Evolutionary conservation across 2,113 vertebrate species (phyloP).

Genomic region (Oreochromis aureus): DNA sequence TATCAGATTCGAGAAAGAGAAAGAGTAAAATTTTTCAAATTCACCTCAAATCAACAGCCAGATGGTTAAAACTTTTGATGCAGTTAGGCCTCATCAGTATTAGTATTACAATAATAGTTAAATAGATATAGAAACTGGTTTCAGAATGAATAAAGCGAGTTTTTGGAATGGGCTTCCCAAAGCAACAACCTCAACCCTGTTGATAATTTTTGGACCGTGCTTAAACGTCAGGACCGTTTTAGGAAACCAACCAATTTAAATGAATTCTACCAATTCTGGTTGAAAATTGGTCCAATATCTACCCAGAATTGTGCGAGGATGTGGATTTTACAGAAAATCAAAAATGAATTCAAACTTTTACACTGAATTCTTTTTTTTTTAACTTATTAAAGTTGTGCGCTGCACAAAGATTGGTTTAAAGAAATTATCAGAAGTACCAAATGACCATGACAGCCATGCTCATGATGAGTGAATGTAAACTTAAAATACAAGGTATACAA

Average conservation of each 20-base stretch:
- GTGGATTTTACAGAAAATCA: not conserved
- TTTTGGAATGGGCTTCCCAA: not conserved
- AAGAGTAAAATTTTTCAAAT: not conserved
- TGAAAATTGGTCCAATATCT: not conserved
- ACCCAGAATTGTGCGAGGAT: not conserved
- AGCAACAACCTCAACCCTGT: not conserved
- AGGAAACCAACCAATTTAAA: not conserved
- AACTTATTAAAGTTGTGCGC: not conserved
- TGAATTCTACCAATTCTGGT: not conserved
- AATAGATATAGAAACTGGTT: not conserved
- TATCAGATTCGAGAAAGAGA: rapidly evolving
- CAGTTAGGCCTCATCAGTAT: not conserved
- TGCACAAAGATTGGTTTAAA: not conserved
- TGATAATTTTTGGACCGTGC: rapidly evolving
- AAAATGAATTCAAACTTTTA: rapidly evolving
- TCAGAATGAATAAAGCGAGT: not conserved
- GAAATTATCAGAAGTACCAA: not conserved
- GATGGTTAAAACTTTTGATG: rapidly evolving
- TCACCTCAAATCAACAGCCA: not conserved
- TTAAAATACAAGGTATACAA: not conserved
- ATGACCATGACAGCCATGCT: not conserved
- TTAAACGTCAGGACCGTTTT: not conserved
- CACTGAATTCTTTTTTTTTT: not conserved
- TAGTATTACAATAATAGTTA: not conserved
- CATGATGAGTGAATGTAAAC: not conserved